These are phyloP conservation scores for Anableps anableps DNA, from an alignment of 2,797 vertebrate species.

Conservation along the genomic window DNA sequence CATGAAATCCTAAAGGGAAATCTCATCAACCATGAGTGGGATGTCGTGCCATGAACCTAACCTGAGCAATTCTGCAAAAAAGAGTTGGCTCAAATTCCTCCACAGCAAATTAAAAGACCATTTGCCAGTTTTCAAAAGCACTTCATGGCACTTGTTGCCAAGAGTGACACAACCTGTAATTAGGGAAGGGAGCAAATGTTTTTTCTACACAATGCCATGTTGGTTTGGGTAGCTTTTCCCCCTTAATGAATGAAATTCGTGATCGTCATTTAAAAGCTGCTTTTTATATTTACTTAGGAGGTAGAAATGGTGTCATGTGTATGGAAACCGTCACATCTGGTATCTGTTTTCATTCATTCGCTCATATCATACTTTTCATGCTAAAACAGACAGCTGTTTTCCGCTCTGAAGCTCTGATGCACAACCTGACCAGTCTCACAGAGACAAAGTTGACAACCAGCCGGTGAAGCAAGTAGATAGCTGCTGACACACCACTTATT, in stretches of 20 bases:
- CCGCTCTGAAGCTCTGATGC: slow-evolving; percentile 10
- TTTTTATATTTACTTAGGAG: not conserved
- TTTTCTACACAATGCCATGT: not conserved
- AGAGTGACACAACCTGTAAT: not conserved
- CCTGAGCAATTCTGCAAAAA: not conserved
- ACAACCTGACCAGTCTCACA: not conserved
- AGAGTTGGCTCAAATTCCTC: not conserved
- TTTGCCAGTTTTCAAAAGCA: too few species aligned
- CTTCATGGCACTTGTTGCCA: too few species aligned
- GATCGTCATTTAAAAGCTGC: not conserved
- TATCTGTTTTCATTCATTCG: not conserved
- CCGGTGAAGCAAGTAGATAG: slow-evolving; percentile 4
- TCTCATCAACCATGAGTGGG: not conserved
- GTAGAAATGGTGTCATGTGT: not conserved
- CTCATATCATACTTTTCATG: not conserved
- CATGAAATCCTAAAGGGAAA: not conserved
- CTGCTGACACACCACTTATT: slow-evolving; percentile 2
- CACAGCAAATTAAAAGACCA: not conserved
- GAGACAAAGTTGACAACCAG: not conserved
- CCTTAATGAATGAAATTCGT: not conserved
- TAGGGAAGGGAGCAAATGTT: not conserved
- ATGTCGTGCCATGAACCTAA: not conserved
- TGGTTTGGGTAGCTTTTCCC: not conserved
- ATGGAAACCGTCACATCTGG: not conserved
- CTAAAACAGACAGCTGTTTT: not conserved